Base-by-base conservation (phyloP, 2,888 invertebrate species). In the Phytoseiulus persimilis region DNA sequence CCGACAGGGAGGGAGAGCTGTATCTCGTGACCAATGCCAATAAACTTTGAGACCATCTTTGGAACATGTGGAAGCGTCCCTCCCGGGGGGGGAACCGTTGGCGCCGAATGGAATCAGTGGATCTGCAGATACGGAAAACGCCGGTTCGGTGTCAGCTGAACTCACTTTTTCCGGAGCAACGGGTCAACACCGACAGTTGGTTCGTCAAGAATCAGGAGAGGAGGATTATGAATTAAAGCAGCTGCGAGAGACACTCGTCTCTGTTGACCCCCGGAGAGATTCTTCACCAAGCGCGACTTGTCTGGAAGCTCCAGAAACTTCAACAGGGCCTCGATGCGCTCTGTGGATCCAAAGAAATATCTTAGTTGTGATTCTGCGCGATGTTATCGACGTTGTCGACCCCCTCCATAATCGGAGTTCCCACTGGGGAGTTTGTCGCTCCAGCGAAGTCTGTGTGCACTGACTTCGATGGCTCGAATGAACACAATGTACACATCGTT, bases 111-210 rank as follows among this genome's bases (percentile, higher is more conserved):
- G 65, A 28, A 65, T 11, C 65, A 28, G 65, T 23, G 1, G 65
- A 65, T 28, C 65, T 65, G 65, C 11, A 65, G 18, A 65, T 39
- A 28, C 65, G 65, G 65, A 6, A 39, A 39, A 39, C 65, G 5
- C 65, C 18, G 65, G 18, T 18, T 65, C 65, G 28, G 18, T 18
- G 18, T 1, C 65, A 65, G 65, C 18, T 2, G 33, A 39, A 87
- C 87, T 87, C 31, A 87, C 87, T n/a, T 84, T 45, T 92, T 92
- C 91, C 93, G 91, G 0, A 98, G 94, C 91, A 96, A 94, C 0
- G 97, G 97, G 94, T 97, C 97, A 90, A 97, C 97, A 3, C 97
- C 97, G 84, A 97, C 97, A 0, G 97, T 97, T 0, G 97, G 97
- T 93, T 97, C 97, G 93, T 97, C 97, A 90, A 97, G 94, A 93